Percentiles rank a stretch among this genome's conserved stretches.
Conservation (phyloP, 1,140 invertebrate species). For the Brachionus manjavacas region DNA sequence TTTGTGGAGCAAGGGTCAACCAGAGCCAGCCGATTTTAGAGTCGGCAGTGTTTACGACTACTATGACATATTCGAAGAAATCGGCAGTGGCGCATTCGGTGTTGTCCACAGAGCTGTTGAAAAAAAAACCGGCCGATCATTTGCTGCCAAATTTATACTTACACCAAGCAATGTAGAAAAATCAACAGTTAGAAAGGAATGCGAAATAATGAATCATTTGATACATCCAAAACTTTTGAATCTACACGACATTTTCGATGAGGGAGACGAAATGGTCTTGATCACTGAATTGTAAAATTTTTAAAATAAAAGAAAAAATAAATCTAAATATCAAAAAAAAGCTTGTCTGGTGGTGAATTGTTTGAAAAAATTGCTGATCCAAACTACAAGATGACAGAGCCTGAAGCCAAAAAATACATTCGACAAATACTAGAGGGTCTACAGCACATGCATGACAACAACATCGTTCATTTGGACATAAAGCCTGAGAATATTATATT, state of each 20-base stretch:
- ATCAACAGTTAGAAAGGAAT: constrained; percentile 91
- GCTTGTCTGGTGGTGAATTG: constrained; percentile 92
- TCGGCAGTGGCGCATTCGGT: constrained; percentile 92
- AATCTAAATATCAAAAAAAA: constrained; percentile 51
- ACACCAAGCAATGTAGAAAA: constrained; percentile 91
- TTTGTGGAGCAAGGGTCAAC: constrained; percentile 81
- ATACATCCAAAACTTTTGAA: constrained; percentile 96
- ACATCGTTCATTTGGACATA: constrained; percentile 87
- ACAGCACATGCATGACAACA: constrained; percentile 98
- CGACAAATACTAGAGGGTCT: constrained; percentile 95
- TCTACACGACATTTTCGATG: constrained; percentile 96
- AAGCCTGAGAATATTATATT: constrained; percentile 98
- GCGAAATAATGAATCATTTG: constrained; percentile 97
- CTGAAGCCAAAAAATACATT: constrained; percentile 99
- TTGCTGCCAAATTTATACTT: constrained; percentile 98
- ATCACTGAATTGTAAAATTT: constrained; percentile 92
- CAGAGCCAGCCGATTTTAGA: constrained; percentile 93
- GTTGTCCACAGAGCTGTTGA: constrained; percentile 96
- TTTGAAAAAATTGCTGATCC: constrained; percentile 97
- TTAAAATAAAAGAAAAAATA: not conserved
- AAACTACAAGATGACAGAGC: constrained; percentile 94
- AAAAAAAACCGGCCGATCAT: constrained; percentile 88
- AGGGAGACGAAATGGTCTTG: constrained; percentile 97
- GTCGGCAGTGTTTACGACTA: constrained; percentile 87
- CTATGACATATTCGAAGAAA: constrained; percentile 98